A percentile compares a stretch with the other conserved stretches of the same genome.
phyloP scores from a whole-genome alignment of 2,888 invertebrate species.

The Resseliella maxima region DNA sequence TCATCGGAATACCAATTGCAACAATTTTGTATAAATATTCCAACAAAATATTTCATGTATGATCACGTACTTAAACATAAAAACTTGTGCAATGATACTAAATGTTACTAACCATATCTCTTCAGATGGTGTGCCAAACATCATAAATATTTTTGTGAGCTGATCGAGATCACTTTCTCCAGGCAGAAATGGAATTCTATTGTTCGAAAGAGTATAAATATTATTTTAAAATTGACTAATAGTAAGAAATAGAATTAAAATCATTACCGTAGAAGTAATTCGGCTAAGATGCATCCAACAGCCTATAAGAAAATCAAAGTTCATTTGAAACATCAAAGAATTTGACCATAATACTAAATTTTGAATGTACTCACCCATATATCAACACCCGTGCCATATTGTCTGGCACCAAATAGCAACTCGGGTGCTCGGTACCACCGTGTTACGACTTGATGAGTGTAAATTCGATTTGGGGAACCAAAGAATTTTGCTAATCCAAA shows the following conservation, averaged over 20 bases:
- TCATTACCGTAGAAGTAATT: slow-evolving; percentile 78
- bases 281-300: slow-evolving; percentile 96
- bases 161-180: slow-evolving; percentile 98
- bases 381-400: slow-evolving; percentile 95
- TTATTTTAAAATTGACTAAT: neutral
- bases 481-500: slow-evolving; percentile 98
- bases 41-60: no score
- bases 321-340: neutral
- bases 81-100: no score
- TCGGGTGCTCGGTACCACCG: slow-evolving; percentile 95
- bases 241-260: neutral
- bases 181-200: slow-evolving; percentile 85
- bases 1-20: no score
- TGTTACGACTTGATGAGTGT: slow-evolving; percentile 98
- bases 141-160: slow-evolving; percentile 92
- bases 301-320: slow-evolving; percentile 70
- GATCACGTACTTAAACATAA: no score
- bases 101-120: slow-evolving; percentile 85
- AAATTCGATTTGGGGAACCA: slow-evolving; percentile 94
- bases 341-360: neutral
- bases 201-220: neutral
- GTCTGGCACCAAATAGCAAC: slow-evolving; percentile 91
- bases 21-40: no score
- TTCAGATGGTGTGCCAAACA: slow-evolving; percentile 92
- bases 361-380: slow-evolving; percentile 78